A percentile compares a stretch with the other conserved stretches of the same genome.
Conservation (phyloP, 2,113 vertebrate genomes). For the Anarhynchus alexandrinus region DNA sequence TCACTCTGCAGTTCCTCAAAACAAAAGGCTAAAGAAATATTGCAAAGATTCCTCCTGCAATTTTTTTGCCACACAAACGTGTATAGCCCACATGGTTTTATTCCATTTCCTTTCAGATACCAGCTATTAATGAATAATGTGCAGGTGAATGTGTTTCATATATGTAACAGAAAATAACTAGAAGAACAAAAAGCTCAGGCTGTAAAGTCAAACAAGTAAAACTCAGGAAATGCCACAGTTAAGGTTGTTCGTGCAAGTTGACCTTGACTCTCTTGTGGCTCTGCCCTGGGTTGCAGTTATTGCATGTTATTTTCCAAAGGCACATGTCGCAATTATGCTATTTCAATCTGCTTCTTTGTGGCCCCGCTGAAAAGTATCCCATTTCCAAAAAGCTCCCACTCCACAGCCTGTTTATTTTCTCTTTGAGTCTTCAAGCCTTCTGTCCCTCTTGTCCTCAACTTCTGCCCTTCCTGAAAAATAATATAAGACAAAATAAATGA, state of each 20-base stretch:
- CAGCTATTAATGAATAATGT: neutral
- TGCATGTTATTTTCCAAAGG: conserved; percentile 1
- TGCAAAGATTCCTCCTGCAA: neutral
- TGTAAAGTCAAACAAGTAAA: neutral
- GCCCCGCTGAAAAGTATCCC: neutral
- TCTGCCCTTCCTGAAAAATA: neutral
- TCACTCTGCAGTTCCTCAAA: neutral
- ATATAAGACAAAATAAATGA: neutral
- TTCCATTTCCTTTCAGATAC: neutral
- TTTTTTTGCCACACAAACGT: neutral
- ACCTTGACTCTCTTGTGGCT: neutral
- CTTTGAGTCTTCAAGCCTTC: neutral
- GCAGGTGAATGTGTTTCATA: conserved; percentile 19
- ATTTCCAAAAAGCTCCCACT: neutral
- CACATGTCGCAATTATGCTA: neutral
- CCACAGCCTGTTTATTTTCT: neutral
- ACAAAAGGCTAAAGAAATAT: neutral
- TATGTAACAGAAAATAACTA: neutral
- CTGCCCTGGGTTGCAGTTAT: neutral
- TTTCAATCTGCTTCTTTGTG: neutral
- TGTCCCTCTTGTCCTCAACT: neutral
- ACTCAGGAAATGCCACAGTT: conserved; percentile 43
- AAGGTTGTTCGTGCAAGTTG: neutral
- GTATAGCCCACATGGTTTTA: neutral
- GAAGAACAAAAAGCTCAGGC: neutral